Base-by-base conservation (phyloP, 2,797 vertebrate genomes). In the Mus spretus region DNA sequence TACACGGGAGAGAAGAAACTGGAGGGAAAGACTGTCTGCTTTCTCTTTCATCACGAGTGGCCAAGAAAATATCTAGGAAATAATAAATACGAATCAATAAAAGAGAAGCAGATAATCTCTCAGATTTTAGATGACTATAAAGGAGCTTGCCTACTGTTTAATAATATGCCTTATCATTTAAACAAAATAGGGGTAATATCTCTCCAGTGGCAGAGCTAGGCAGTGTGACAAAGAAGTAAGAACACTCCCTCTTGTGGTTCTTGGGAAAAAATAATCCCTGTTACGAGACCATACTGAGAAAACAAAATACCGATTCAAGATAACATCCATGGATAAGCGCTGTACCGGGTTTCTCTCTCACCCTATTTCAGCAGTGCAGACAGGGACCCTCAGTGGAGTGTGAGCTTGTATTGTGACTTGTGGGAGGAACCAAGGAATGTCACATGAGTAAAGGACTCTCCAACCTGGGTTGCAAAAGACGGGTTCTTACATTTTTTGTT, bases 211-310 rank as follows among this genome's bases (percentile, higher is more conserved):
- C 34, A 80, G 88, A 75, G 55, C 80, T 44, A n/a, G 80, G 57
- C 74, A n/a, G 28, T 28, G 44, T 87, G 81, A 95, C 93, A 97
- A 83, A 96, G 96, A 97, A 91, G 98, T 94, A 91, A 96, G 75
- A 94, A 95, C 74, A 95, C 96, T 96, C 97, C 98, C 98, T 98
- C 98, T 98, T 98, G 98, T 98, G 98, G 98, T 95, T 92, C 65
- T 79, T 88, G 26, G 95, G 96, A 78, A 67, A 72, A 96, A 96
- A 91, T 85, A 89, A 93, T 95, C 74, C 67, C 47, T 88, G 90
- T 78, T 81, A 3, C 22, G 11, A 93, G 22, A 95, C 8, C 40
- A 55, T 40, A 74, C 1, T 75, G 95, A 97, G 82, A 85, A 96
- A 75, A 85, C 3, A 74, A 94, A 89, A 94, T 90, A 89, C 47